Percentiles rank a stretch among this genome's conserved stretches.
These are phyloP conservation scores for Hirtodrosophila cameraria DNA, from an alignment of 2,888 invertebrate species.

Conservation along the genomic window DNA sequence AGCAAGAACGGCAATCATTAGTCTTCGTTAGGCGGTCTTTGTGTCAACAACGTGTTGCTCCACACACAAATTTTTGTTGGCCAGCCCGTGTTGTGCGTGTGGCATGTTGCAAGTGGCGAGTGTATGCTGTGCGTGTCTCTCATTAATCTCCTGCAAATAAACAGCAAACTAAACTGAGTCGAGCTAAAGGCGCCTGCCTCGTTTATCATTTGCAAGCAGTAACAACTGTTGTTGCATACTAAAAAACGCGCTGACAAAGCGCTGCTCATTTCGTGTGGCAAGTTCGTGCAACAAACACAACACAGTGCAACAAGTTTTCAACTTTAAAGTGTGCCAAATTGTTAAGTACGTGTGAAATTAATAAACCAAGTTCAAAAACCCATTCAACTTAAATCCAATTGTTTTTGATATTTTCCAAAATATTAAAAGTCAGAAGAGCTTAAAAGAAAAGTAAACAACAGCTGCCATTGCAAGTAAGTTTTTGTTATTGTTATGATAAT, in stretches of 20 bases:
- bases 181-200: conserved; percentile 22
- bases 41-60: conserved; percentile 83
- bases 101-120: background rate
- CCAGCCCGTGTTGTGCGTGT: no score
- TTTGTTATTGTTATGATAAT: no score
- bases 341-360: conserved; percentile 26
- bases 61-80: background rate
- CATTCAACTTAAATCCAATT: no score
- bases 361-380: no score
- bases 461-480: no score
- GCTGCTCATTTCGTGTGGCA: conserved; percentile 18
- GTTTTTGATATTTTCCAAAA: no score
- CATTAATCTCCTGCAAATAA: conserved; percentile 35
- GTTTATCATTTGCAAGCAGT: conserved; percentile 27
- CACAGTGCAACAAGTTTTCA: conserved; percentile 64
- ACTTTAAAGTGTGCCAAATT: conserved; percentile 42
- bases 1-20: conserved; percentile 67
- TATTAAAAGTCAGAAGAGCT: no score
- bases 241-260: conserved; percentile 21
- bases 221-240: conserved; percentile 14
- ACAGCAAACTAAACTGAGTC: conserved; percentile 16
- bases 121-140: conserved; percentile 36
- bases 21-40: conserved; percentile 82
- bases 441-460: no score
- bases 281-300: conserved; percentile 5